Conservation (phyloP, 1,140 invertebrate genomes). For the Acromyrmex charruanus region DNA sequence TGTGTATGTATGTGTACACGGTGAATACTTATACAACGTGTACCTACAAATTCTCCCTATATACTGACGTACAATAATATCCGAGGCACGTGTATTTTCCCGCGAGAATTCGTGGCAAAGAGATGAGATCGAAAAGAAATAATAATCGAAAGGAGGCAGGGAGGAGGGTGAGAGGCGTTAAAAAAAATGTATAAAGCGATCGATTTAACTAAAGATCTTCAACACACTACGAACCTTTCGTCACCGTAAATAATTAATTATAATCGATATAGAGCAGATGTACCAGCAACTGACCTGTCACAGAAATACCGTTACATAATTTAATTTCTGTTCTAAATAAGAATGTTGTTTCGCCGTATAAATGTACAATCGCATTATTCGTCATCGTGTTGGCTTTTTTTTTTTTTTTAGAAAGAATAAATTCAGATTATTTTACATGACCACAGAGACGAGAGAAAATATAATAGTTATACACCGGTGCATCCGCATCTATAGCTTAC, state of each 20-base stretch:
- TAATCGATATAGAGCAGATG: not conserved
- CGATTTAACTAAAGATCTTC: conserved; percentile 8
- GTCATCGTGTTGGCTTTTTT: not conserved
- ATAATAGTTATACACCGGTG: not conserved
- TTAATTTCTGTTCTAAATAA: conserved; percentile 7
- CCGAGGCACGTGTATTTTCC: conserved; percentile 68
- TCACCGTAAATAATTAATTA: conserved; percentile 17
- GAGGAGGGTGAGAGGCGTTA: not conserved
- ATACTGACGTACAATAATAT: conserved; percentile 60
- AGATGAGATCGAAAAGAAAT: conserved; percentile 49
- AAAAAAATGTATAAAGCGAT: conserved; percentile 39
- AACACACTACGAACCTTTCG: not conserved
- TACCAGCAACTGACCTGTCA: not conserved
- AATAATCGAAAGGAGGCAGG: not conserved
- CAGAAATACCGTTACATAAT: not conserved
- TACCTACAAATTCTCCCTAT: conserved; percentile 28
- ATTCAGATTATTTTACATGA: not conserved
- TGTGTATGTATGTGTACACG: conserved; percentile 13
- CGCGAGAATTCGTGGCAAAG: conserved; percentile 37
- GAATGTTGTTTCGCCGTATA: not conserved
- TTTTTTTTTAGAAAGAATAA: not conserved
- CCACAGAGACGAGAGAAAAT: conserved; percentile 15
- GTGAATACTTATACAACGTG: conserved; percentile 54
- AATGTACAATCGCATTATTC: not conserved
- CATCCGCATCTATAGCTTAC: conserved; percentile 7